phyloP scores from a whole-genome alignment of 2,113 vertebrate species.

The Naja naja region DNA sequence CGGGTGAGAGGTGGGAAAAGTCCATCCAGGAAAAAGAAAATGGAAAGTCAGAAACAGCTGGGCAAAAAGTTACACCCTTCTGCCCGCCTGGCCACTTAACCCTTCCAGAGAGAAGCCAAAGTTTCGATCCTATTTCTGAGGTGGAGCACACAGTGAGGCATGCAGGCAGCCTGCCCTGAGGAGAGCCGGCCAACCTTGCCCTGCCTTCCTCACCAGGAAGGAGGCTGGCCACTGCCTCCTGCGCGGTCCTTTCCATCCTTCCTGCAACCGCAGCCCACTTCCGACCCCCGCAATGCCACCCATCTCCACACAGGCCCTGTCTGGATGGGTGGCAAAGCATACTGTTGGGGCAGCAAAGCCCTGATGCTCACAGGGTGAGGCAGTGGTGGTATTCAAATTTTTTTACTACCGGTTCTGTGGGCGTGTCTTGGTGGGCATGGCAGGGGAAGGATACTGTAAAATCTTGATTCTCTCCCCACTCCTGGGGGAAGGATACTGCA shows the following conservation, averaged over 20 bases:
- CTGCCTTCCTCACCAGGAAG: neutral
- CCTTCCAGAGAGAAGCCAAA: neutral
- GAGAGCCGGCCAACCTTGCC: neutral
- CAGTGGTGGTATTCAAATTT: too few relatives aligned
- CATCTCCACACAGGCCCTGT: neutral
- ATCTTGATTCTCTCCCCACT: too few relatives aligned
- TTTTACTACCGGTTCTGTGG: too few relatives aligned
- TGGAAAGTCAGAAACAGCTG: neutral
- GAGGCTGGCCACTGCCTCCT: neutral
- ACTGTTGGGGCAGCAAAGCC: neutral
- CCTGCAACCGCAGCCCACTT: neutral
- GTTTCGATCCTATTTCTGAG: neutral
- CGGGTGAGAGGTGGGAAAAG: accelerated
- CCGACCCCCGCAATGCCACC: neutral
- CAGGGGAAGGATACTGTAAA: too few relatives aligned
- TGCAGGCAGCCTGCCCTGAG: neutral
- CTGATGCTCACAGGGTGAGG: neutral
- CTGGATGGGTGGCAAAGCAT: neutral
- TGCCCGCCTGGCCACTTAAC: accelerated
- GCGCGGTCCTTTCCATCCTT: neutral
- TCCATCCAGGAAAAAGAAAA: neutral
- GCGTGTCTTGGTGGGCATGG: too few relatives aligned
- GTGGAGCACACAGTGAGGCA: neutral
- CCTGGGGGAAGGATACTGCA: too few relatives aligned
- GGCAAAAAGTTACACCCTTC: neutral